Conservation (phyloP, 2,888 invertebrate genomes). For the Hydrotaea diabolus region DNA sequence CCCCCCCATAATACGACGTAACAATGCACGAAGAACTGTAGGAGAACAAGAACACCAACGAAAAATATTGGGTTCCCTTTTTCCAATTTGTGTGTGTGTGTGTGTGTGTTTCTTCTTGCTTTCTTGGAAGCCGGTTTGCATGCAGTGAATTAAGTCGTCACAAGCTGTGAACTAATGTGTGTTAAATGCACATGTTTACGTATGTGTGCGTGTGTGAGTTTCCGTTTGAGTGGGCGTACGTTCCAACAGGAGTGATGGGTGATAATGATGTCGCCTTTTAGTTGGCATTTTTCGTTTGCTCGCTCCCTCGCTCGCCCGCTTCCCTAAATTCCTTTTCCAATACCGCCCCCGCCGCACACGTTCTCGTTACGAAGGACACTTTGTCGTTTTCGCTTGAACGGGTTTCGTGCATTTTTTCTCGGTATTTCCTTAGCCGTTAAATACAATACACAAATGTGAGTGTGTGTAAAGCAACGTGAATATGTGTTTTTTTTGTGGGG, state of each 20-base stretch:
- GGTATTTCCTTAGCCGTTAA: background rate
- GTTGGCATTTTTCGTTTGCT: background rate
- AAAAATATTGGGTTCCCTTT: too few relatives aligned
- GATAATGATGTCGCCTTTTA: conserved; percentile 19
- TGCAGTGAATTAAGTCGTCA: conserved; percentile 59
- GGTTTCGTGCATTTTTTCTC: background rate
- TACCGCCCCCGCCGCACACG: background rate
- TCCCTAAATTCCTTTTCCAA: background rate
- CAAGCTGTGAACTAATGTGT: background rate
- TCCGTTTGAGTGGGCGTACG: background rate
- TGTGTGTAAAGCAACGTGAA: background rate
- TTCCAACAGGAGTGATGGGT: background rate
- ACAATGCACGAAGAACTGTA: too few relatives aligned
- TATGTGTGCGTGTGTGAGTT: background rate
- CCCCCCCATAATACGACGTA: too few relatives aligned
- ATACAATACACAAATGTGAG: conserved; percentile 14
- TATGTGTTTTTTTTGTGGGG: background rate
- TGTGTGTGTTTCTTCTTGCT: too few relatives aligned
- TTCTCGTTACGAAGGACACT: background rate
- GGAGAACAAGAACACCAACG: background rate
- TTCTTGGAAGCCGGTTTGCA: background rate
- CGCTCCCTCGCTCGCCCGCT: too few relatives aligned
- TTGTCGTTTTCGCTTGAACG: background rate
- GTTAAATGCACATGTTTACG: background rate
- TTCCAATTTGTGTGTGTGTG: background rate